Base-by-base conservation (phyloP, 1,140 invertebrate genomes). In the Aphelinus certus region DNA sequence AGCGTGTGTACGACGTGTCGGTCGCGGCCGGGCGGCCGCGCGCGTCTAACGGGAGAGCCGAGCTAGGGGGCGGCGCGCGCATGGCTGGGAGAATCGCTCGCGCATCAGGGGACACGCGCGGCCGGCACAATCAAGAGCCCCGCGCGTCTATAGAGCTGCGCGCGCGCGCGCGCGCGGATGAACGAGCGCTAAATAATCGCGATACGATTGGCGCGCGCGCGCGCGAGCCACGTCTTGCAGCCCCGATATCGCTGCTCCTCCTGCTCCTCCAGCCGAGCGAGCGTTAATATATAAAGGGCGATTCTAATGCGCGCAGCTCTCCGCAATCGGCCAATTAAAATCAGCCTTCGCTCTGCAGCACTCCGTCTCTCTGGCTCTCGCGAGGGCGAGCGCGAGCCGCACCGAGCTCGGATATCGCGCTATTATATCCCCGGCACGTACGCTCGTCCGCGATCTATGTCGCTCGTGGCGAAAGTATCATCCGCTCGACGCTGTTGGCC, bases 161-260 rank as follows among this genome's bases (percentile, higher is more conserved):
- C 26, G 26, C 26, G 26, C 26, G 26, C 26, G 26, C 26, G 10
- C 26, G 26, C 26, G 55, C 47, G 48, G 7, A 65, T 72, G 56
- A 67, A 61, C 49, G 67, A 73, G 45, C 65, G 45, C 56, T 56
- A 68, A 74, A 61, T 74, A 74, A 74, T 74, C 51, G 46, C 56
- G 65, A 68, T 74, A 74, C 65, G 63, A 62, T 73, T 73, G 67
- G 64, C 64, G 60, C 61, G 64, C 43, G n/a, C 56, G 60, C 61
- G 64, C 43, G n/a, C 56, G 46, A 7, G 2, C 60, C 45, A 63
- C 9, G 47, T 65, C 26, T 49, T 3, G 26, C 26, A 43, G 58
- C 58, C 42, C 2, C 58, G 9, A 4, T 5, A 4, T 60, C 58
- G 26, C 43, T 60, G n/a, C 42, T 60, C 5, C n/a, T 61, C 58